Conservation (phyloP, 37 sponge, comb jelly and placozoan species). For the Tethya wilhelma region DNA sequence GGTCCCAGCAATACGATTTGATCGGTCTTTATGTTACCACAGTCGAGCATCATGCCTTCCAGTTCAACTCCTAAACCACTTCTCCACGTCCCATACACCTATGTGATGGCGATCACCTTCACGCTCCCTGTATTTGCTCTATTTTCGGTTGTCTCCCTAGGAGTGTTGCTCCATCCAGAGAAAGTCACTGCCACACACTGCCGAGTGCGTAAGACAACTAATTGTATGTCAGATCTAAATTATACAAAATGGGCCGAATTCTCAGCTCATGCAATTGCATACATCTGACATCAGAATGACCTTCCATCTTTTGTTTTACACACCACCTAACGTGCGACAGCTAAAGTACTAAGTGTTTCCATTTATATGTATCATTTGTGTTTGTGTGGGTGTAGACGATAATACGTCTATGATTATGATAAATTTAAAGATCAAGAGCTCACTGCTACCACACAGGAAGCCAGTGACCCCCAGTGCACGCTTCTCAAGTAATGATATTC, state of each 20-base stretch:
- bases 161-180: slow-evolving; percentile 31
- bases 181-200: slow-evolving; percentile 45
- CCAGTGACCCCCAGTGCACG: no score
- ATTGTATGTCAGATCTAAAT: not conserved
- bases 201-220: slow-evolving; percentile 25
- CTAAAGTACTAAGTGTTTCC: no score
- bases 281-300: no score
- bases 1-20: not conserved
- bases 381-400: no score
- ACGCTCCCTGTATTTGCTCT: slow-evolving; percentile 25
- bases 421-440: no score
- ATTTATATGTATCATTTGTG: no score
- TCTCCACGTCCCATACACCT: slow-evolving; percentile 40
- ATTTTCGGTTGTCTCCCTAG: slow-evolving; percentile 12
- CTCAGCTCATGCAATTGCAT: not conserved
- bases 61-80: slow-evolving; percentile 16
- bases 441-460: no score
- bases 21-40: not conserved
- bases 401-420: no score
- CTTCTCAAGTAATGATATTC: no score
- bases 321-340: no score
- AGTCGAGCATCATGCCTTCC: not conserved
- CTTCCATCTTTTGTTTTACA: no score
- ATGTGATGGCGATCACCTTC: slow-evolving; percentile 21
- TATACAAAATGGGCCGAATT: not conserved